A percentile compares a stretch with the other conserved stretches of the same genome.
phyloP scores from a whole-genome alignment of 2,888 invertebrate species.

The Automeris io region DNA sequence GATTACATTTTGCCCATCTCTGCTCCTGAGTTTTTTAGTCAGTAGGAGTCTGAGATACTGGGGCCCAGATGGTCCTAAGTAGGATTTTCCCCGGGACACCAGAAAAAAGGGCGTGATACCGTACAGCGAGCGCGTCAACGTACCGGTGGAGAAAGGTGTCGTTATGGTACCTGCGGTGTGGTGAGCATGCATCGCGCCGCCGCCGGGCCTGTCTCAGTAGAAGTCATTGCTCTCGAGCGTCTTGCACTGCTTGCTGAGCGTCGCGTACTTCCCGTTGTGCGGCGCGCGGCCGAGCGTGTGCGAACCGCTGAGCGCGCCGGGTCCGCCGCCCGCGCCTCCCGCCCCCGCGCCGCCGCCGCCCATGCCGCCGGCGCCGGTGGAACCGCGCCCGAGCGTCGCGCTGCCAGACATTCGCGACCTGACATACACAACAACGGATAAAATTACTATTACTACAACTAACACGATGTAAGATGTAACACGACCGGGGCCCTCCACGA shows the following conservation, averaged over 20 bases:
- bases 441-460: not conserved
- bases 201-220: conserved; percentile 92
- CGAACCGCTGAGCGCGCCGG: conserved; percentile 63
- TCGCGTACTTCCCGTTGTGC: conserved; percentile 93
- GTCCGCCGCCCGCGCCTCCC: conserved; percentile 41
- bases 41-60: too few relatives aligned
- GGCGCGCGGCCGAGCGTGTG: conserved; percentile 83
- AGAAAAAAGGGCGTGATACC: too few relatives aligned
- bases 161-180: conserved; percentile 43
- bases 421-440: conserved; percentile 12
- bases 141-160: conserved; percentile 21
- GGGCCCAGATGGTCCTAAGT: too few relatives aligned
- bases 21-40: too few relatives aligned
- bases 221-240: conserved; percentile 95
- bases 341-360: conserved; percentile 23
- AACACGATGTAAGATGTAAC: too few relatives aligned
- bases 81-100: too few relatives aligned
- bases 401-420: conserved; percentile 62
- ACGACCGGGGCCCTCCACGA: too few relatives aligned
- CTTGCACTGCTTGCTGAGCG: conserved; percentile 97
- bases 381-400: conserved; percentile 60
- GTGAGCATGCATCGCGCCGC: too few relatives aligned
- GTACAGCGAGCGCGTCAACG: not conserved
- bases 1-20: too few relatives aligned
- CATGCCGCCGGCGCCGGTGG: conserved; percentile 35